A percentile compares a stretch with the other conserved stretches of the same genome.
phyloP scores from a whole-genome alignment of 2,113 vertebrate genomes.

The Grammomys dolichurus region DNA sequence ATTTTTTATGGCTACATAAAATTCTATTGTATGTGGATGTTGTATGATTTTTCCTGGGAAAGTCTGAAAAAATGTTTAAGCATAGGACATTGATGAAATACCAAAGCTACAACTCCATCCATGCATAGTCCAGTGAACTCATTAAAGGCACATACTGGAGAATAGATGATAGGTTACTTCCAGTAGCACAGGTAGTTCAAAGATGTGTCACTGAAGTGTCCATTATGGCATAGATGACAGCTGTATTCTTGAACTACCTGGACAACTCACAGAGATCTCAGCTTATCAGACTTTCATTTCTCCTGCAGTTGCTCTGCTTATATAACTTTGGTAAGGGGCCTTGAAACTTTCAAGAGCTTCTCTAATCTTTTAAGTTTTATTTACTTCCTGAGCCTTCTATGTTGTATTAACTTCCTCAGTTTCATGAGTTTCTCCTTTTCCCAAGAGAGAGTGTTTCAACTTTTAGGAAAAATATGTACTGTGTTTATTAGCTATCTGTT shows the following conservation, averaged over 20 bases:
- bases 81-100: neutral
- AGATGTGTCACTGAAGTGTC: neutral
- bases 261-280: neutral
- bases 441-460: neutral
- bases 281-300: neutral
- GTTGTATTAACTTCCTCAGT: neutral
- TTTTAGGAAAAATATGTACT: neutral
- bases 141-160: neutral
- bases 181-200: neutral
- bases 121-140: neutral
- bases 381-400: neutral
- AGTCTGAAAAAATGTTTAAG: neutral
- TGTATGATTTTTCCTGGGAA: neutral
- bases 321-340: neutral
- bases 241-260: neutral
- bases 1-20: neutral
- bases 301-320: neutral
- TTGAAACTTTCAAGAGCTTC: neutral
- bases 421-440: neutral
- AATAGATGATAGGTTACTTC: neutral
- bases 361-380: neutral
- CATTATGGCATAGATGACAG: too few relatives aligned
- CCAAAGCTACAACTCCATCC: neutral
- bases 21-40: neutral
- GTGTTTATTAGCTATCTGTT: neutral